A percentile compares a stretch with the other conserved stretches of the same genome.
These are phyloP conservation scores for Ctenochaetus hawaiiensis DNA, from an alignment of 2,797 vertebrate genomes.

Conservation along the genomic window DNA sequence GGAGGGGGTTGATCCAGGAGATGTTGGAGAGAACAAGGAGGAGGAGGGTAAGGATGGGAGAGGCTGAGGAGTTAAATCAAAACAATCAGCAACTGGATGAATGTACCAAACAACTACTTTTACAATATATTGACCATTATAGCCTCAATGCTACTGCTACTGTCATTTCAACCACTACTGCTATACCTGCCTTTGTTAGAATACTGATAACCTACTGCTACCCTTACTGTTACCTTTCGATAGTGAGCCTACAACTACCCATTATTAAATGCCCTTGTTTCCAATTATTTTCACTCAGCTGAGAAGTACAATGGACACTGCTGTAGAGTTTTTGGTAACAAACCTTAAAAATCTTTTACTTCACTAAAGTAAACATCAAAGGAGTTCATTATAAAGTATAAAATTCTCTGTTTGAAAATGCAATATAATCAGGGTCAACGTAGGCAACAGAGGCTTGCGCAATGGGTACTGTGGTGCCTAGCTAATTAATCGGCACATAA, in stretches of 20 bases:
- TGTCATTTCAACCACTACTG: neutral
- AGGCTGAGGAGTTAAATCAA: neutral
- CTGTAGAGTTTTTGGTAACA: neutral
- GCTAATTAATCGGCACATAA: too few species aligned
- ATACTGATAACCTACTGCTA: too few species aligned
- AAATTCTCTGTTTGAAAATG: too few species aligned
- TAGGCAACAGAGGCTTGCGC: too few species aligned
- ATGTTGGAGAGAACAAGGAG: neutral
- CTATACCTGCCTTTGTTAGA: neutral
- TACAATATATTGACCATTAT: neutral
- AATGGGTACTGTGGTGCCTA: too few species aligned
- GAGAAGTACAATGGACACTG: neutral
- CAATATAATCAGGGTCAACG: too few species aligned
- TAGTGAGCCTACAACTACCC: neutral
- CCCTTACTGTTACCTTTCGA: neutral
- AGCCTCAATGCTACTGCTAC: too few species aligned
- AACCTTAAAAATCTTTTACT: neutral
- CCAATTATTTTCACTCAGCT: neutral
- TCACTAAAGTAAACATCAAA: neutral
- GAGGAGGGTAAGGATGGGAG: slow-evolving; percentile 8
- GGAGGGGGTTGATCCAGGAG: neutral
- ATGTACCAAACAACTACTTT: neutral
- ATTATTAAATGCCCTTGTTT: neutral
- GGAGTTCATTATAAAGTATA: neutral
- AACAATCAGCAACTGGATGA: neutral